phyloP scores from a whole-genome alignment of 2,113 vertebrate species.

The Centrocercus urophasianus region DNA sequence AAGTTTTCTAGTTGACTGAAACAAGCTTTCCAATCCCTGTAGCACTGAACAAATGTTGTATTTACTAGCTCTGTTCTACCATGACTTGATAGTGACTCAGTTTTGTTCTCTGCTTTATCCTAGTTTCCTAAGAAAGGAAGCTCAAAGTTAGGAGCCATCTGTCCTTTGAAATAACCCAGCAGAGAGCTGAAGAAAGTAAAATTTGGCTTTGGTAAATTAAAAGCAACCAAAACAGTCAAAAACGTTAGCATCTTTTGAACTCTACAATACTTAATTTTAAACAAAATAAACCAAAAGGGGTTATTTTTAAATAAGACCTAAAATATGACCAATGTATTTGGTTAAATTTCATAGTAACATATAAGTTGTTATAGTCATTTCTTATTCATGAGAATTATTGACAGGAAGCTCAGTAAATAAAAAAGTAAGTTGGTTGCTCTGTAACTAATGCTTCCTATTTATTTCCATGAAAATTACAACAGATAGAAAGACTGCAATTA shows the following conservation, averaged over 20 bases:
- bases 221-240: background rate
- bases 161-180: background rate
- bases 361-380: background rate
- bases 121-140: background rate
- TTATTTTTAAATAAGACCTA: background rate
- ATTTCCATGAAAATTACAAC: no score
- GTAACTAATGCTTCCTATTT: no score
- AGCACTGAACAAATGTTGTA: rapidly evolving
- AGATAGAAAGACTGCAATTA: no score
- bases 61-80: background rate
- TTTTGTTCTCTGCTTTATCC: background rate
- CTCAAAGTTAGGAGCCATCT: background rate
- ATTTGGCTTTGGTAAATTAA: background rate
- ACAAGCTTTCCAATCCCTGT: background rate
- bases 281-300: background rate
- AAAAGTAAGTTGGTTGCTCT: background rate
- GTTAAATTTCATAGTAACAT: background rate
- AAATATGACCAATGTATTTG: background rate
- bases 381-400: background rate
- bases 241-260: background rate
- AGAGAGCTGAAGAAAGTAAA: background rate
- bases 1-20: background rate
- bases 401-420: background rate
- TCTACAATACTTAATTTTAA: background rate
- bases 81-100: background rate